phyloP scores from a whole-genome alignment of 2,797 vertebrate species.

The Mallotus villosus region DNA sequence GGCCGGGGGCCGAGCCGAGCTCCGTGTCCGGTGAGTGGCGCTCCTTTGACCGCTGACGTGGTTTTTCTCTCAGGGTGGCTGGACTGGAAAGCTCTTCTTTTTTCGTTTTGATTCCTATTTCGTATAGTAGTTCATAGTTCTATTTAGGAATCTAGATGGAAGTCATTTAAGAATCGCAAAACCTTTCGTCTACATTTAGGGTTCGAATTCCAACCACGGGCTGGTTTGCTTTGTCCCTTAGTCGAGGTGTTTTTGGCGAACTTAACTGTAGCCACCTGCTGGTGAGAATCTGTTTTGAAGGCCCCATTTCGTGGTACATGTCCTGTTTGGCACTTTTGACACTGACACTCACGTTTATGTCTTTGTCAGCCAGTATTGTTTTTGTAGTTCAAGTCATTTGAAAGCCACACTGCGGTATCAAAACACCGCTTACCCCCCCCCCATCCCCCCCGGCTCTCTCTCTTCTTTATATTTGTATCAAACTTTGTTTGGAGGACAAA shows the following conservation, averaged over 20 bases:
- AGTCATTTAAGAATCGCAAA: too few relatives aligned
- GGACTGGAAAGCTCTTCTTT: not conserved
- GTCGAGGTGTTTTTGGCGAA: conserved; percentile 36
- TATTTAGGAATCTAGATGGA: too few relatives aligned
- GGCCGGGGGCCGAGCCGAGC: conserved; percentile 73
- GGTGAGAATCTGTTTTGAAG: conserved; percentile 56
- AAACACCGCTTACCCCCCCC: not conserved
- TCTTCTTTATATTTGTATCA: conserved; percentile 26
- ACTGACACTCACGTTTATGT: conserved; percentile 38
- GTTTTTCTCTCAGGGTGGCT: not conserved
- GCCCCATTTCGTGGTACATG: conserved; percentile 51
- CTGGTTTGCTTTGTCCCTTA: conserved; percentile 40
- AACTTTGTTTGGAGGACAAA: not conserved
- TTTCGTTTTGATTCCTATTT: conserved; percentile 29
- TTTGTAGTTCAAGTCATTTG: conserved; percentile 22
- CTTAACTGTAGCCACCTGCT: conserved; percentile 63
- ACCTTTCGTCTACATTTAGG: too few relatives aligned
- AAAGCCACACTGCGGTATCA: conserved; percentile 4
- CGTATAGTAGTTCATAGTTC: conserved; percentile 12
- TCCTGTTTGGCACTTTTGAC: conserved; percentile 28
- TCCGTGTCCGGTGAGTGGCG: conserved; percentile 79
- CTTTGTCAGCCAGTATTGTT: conserved; percentile 17
- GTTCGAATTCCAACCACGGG: not conserved
- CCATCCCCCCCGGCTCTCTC: not conserved
- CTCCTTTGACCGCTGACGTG: not conserved